These are phyloP conservation scores for Podiceps cristatus DNA, from an alignment of 2,113 vertebrate species.

Conservation along the genomic window DNA sequence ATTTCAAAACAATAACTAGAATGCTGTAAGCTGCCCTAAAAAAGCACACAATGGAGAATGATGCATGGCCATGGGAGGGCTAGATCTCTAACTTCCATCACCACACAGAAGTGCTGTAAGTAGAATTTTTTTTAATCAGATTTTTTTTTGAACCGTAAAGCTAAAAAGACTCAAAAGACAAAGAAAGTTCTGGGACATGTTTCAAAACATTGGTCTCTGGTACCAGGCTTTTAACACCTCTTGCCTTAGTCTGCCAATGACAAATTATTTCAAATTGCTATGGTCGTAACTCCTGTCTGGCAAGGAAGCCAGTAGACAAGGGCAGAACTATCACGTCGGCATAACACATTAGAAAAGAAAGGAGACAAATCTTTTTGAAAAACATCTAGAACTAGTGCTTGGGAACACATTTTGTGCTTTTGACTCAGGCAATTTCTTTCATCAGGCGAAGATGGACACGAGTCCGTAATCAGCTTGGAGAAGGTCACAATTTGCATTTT, in stretches of 20 bases:
- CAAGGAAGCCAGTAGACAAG: background rate
- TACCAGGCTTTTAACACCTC: background rate
- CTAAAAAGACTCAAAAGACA: background rate
- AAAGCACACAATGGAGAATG: background rate
- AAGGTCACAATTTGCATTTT: background rate
- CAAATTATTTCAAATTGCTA: background rate
- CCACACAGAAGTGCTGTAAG: background rate
- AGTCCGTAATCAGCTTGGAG: background rate
- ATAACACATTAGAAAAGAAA: background rate
- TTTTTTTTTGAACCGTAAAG: background rate
- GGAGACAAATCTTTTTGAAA: background rate
- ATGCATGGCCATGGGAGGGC: background rate
- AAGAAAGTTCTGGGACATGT: background rate
- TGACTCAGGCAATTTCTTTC: background rate
- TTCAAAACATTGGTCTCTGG: background rate
- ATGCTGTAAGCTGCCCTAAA: background rate
- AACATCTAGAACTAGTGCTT: background rate
- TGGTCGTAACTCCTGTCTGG: background rate
- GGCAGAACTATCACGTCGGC: background rate
- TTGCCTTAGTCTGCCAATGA: background rate
- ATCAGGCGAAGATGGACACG: background rate
- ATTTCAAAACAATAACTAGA: background rate
- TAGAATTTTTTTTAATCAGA: background rate
- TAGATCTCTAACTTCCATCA: background rate
- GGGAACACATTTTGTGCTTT: background rate